Conservation (phyloP, 2,113 vertebrate genomes). For the Chionodraco myersi region DNA sequence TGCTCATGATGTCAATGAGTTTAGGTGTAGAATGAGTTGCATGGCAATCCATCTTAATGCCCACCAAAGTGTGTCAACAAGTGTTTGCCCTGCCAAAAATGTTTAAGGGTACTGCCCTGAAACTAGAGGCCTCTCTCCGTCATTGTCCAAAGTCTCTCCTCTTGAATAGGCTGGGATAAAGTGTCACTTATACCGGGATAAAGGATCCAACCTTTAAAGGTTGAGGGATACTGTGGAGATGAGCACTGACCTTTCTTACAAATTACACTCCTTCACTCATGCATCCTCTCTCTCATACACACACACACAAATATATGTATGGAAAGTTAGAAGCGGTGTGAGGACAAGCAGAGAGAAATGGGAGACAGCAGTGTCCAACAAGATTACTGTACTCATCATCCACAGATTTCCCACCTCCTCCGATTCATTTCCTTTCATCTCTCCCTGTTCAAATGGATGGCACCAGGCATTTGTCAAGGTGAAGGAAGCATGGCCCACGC, state of each 20-base stretch:
- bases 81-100: slow-evolving; percentile 36
- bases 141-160: slow-evolving; percentile 35
- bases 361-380: slow-evolving; percentile 74
- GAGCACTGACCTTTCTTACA: slow-evolving; percentile 82
- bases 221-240: slow-evolving; percentile 78
- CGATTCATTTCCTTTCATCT: slow-evolving; percentile 74
- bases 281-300: slow-evolving; percentile 14
- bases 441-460: slow-evolving; percentile 68
- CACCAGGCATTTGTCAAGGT: slow-evolving; percentile 78
- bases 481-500: slow-evolving; percentile 63
- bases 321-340: slow-evolving; percentile 27
- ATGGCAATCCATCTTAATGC: neutral
- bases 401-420: slow-evolving; percentile 68
- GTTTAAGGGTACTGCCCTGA: slow-evolving; percentile 14
- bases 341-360: slow-evolving; percentile 66
- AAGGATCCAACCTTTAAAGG: slow-evolving; percentile 84
- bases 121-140: slow-evolving; percentile 34
- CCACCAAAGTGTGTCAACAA: slow-evolving; percentile 35
- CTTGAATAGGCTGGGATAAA: slow-evolving; percentile 53
- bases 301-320: slow-evolving; percentile 48
- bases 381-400: slow-evolving; percentile 83
- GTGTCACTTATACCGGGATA: slow-evolving; percentile 77
- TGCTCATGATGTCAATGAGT: neutral
- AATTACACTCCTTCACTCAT: slow-evolving; percentile 52
- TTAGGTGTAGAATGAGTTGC: neutral